Evolutionary conservation across 2,888 invertebrate species (phyloP), one percentile per base, ranked within the genome.

Genomic region (Ferdinandea cuprea): DNA sequence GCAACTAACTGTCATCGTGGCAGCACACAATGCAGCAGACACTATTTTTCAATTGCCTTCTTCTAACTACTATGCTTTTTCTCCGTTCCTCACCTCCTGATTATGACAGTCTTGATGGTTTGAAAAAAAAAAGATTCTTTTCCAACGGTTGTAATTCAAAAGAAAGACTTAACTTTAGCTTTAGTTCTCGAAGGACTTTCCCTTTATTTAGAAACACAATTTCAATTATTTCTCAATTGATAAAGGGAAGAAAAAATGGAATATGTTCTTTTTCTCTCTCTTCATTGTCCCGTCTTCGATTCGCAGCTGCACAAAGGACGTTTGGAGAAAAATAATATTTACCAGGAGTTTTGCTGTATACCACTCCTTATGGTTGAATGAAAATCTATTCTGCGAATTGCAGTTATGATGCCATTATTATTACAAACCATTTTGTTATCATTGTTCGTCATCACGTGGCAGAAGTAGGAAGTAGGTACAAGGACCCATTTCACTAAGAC

Each of bases 191-290:
- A 44, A 71, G 65, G 78, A 76, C 40, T 74, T 56, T 50, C 44
- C 58, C 46, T 71, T 81, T 71, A 76, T 71, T n/a, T 66, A 76
- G 71, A 65, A 81, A 66, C 28, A 81, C 71, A 71, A 65, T 76
- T 76, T 65, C 76, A 76, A 81, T 81, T 76, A 81, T 54, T 48
- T 71, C 21, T 40, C 69, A 65, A 71, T 81, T 81, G 69, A 71
- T 76, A n/a, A n/a, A n/a, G n/a, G n/a, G n/a, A 66, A 69, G 44
- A 19, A 44, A 19, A 5, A 35, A 35, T n/a, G n/a, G n/a, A n/a
- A n/a, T n/a, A n/a, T n/a, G n/a, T n/a, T n/a, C n/a, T n/a, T 4
- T 42, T 42, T 42, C 1, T 17, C 15, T 17, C 8, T 65, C 35
- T 19, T 30, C 28, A 21, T 15, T 44, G 13, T 37, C 48, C 21